These are phyloP conservation scores for Acanthisitta chloris DNA, from an alignment of 2,113 vertebrate genomes.

Conservation along the genomic window DNA sequence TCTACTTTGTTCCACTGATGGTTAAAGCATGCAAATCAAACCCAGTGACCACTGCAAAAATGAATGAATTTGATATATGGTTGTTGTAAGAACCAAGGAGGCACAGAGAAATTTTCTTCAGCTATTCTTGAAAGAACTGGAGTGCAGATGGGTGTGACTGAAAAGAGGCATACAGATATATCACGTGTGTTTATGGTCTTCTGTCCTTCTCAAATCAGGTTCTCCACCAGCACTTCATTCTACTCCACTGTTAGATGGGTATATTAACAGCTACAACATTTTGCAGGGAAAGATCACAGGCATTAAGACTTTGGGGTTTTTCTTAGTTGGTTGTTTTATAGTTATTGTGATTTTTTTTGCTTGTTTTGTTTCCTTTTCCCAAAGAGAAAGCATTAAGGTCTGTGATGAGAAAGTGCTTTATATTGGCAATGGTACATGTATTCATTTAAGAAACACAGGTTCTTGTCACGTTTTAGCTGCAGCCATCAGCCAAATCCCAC, in stretches of 20 bases:
- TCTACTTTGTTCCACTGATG: neutral
- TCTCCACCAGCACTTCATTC: neutral
- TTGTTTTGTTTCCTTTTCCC: neutral
- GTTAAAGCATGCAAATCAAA: neutral
- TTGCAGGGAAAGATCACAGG: neutral
- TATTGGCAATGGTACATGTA: neutral
- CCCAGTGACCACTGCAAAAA: neutral
- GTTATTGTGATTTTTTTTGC: neutral
- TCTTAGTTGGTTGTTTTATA: neutral
- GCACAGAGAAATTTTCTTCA: neutral
- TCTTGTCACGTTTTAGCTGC: too few species aligned
- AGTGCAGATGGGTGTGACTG: neutral
- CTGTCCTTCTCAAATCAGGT: neutral
- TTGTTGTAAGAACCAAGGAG: neutral
- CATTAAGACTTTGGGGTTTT: neutral
- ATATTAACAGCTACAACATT: neutral
- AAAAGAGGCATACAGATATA: neutral
- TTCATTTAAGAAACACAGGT: neutral
- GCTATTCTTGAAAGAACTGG: neutral
- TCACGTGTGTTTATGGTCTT: slow-evolving; percentile 1
- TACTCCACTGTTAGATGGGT: neutral
- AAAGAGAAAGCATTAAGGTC: neutral
- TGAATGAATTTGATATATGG: neutral
- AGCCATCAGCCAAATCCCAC: too few species aligned
- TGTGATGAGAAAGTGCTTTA: neutral